Evolutionary conservation across 2,888 invertebrate species (phyloP), one percentile per base, ranked within the genome.

Genomic region (Odontothrips loti): DNA sequence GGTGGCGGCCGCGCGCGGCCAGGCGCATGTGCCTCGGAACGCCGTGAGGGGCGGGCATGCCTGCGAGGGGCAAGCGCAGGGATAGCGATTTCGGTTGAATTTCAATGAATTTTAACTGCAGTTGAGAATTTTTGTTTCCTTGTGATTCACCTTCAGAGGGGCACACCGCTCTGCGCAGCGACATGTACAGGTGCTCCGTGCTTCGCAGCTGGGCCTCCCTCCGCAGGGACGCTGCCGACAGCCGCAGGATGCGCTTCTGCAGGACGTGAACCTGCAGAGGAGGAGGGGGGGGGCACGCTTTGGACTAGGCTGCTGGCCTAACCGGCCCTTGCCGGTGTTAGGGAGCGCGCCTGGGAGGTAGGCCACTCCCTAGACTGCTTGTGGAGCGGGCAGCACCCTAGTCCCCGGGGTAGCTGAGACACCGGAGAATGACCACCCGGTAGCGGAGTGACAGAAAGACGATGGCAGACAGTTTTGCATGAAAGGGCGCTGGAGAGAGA

Each of bases 121-220:
- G 48, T 15, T n/a, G n/a, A 48, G 48, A 9, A 15, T 48, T 48
- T 9, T 48, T 48, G 48, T 11, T 48, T 48, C 10, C 48, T 48
- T 9, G 48, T 15, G n/a, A 17, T 27, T 11, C 27, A 75, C 68
- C 68, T 27, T 75, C 68, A 1, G 23, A 27, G 27, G 68, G 68
- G 27, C 68, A 75, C 6, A 75, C 68, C 23, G 68, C 68, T 27
- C 68, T 9, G 68, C 68, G 68, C 68, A 75, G 68, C 68, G 68
- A 23, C 23, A 27, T 1, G 68, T 75, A 75, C 27, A 75, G 68
- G 23, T 12, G 23, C 68, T 75, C 68, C 23, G 68, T 75, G 27
- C 12, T 23, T 1, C 68, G 68, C 23, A 75, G 68, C 23, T 75
- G 68, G 1, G 68, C 68, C 68, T 75, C 68, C 1, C 68, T 23